These are phyloP conservation scores for Cheilosia pagana DNA, from an alignment of 2,888 invertebrate species.

Conservation along the genomic window DNA sequence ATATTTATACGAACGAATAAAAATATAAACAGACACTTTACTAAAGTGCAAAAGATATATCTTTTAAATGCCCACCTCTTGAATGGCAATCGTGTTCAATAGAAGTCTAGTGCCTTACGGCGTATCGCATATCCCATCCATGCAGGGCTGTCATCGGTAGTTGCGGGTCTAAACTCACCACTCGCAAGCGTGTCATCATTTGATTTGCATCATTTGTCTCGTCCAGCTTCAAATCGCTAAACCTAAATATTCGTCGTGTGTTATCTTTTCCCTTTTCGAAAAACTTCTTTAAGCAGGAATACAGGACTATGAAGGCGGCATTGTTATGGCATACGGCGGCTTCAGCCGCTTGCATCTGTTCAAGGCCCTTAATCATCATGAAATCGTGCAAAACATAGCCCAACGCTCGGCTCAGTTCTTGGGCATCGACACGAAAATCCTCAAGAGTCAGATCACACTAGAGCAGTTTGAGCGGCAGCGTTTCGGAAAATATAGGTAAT, in stretches of 20 bases:
- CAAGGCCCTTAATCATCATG: slow-evolving; percentile 92
- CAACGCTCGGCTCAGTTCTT: slow-evolving; percentile 92
- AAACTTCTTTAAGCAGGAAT: slow-evolving; percentile 86
- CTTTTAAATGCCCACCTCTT: too few species aligned
- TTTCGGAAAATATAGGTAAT: slow-evolving; percentile 95
- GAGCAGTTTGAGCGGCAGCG: slow-evolving; percentile 94
- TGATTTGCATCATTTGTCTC: slow-evolving; percentile 53
- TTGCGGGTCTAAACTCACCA: background rate
- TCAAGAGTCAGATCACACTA: slow-evolving; percentile 91
- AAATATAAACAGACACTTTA: too few species aligned
- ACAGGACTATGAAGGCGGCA: slow-evolving; percentile 95
- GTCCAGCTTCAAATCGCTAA: slow-evolving; percentile 55
- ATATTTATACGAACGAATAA: too few species aligned
- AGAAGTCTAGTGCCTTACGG: too few species aligned
- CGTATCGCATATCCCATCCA: too few species aligned
- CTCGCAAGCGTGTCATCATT: background rate
- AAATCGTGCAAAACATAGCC: slow-evolving; percentile 93
- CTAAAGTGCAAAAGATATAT: too few species aligned
- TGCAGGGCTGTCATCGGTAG: too few species aligned
- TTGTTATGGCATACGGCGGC: slow-evolving; percentile 95
- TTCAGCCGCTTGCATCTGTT: slow-evolving; percentile 96
- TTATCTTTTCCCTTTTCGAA: slow-evolving; percentile 77
- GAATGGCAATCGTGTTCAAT: too few species aligned
- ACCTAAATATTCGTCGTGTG: slow-evolving; percentile 62
- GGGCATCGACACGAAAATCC: slow-evolving; percentile 92